phyloP scores from a whole-genome alignment of 1,140 invertebrate genomes.

The Oreohelix idahoensis region DNA sequence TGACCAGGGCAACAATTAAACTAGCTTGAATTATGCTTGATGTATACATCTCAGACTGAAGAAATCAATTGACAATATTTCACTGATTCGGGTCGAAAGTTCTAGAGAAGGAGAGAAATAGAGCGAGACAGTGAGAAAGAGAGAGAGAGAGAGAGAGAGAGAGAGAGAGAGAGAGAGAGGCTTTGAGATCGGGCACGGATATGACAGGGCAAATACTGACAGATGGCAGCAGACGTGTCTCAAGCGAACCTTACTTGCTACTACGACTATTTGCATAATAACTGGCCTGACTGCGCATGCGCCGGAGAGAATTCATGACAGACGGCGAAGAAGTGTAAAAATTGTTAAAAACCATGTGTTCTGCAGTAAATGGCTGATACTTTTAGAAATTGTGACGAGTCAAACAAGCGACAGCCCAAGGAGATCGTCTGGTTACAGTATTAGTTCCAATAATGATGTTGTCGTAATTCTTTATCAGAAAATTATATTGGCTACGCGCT shows the following conservation, averaged over 20 bases:
- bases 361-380: background rate
- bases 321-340: too few relatives aligned
- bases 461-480: too few relatives aligned
- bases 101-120: too few relatives aligned
- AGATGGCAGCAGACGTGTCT: constrained; percentile 15
- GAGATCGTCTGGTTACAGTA: too few relatives aligned
- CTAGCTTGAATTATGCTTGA: background rate
- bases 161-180: background rate
- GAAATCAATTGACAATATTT: constrained; percentile 25
- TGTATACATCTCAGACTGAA: background rate
- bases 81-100: background rate
- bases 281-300: constrained; percentile 24
- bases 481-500: too few relatives aligned
- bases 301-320: background rate
- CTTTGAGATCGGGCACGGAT: background rate
- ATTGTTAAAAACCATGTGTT: constrained; percentile 5
- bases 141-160: background rate
- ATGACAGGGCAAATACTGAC: constrained; percentile 16
- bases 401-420: too few relatives aligned
- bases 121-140: too few relatives aligned
- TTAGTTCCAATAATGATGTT: too few relatives aligned
- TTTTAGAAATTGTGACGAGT: too few relatives aligned
- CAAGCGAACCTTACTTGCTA: constrained; percentile 23
- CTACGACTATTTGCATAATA: constrained; percentile 37
- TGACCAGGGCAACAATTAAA: background rate